Base-by-base conservation (phyloP, 2,888 invertebrate species). In the Caenorhabditis sp. region DNA sequence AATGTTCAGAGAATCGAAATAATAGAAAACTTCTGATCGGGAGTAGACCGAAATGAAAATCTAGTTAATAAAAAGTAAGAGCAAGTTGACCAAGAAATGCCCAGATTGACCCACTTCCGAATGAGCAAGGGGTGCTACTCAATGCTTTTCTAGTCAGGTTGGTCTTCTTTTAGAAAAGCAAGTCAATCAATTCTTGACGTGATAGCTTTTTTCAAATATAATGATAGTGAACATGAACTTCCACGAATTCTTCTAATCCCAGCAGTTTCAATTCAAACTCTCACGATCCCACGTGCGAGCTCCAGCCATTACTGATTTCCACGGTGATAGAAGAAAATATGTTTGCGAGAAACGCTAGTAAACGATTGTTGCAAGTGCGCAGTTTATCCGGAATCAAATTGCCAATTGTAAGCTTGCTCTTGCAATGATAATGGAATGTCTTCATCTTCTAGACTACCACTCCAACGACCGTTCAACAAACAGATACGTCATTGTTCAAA, bases 311-410 rank as follows among this genome's bases (percentile, higher is more conserved):
- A 7, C 12, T 12, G 6, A 38, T 38, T 38, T 10, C 38, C 38
- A 1, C 4, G 19, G 12, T 35, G 35, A 22, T 51, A 68, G 49
- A 28, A 35, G 28, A 38, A 47, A 49, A 63, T 28, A 69, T 69
- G 69, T 69, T 69, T 24, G 69, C 69, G 8, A 69, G 56, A 56
- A 56, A 24, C 38, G 16, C 54, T 26, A 5, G 16, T n/a, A 69
- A 24, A 38, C 51, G 56, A 41, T 12, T 69, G 35, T 51, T 38
- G 35, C 51, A 54, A n/a, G 16, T 24, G 8, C 54, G 69, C n/a
- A 14, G 10, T 3, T n/a, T 69, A 7, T 19, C 66, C 12, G 51
- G 51, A 66, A 10, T 35, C 22, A 31, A 51, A 2, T 16, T 51
- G 1, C 16, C 49, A 10, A 12, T 22, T 3, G 66, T 66, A 5